Percentiles rank a stretch among this genome's conserved stretches.
Evolutionary conservation across 2,888 invertebrate genomes (phyloP).

Genomic region (Melanophora roralis): DNA sequence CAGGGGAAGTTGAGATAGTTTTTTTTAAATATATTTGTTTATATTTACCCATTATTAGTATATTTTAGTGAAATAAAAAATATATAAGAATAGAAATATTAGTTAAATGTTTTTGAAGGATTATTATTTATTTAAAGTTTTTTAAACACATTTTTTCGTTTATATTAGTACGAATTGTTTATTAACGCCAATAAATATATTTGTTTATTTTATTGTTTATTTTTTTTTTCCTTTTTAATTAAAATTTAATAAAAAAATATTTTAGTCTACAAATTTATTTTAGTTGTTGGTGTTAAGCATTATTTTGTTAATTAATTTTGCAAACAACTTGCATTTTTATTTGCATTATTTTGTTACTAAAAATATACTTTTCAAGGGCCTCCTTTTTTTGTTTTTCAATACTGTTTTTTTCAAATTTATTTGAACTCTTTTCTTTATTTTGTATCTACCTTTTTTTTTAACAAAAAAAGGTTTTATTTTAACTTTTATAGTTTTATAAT

Average conservation of each 20-base stretch:
- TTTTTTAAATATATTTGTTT: background rate
- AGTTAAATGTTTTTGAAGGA: constrained; percentile 19
- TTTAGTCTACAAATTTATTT: background rate
- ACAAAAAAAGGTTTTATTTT: background rate
- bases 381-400: background rate
- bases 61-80: constrained; percentile 20
- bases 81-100: constrained; percentile 7
- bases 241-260: too few relatives aligned
- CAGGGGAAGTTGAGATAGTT: background rate
- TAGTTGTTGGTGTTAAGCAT: background rate
- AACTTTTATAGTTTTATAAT: background rate
- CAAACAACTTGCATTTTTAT: constrained; percentile 1
- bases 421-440: background rate
- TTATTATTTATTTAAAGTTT: constrained; percentile 22
- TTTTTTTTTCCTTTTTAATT: too few relatives aligned
- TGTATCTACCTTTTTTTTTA: constrained; percentile 14
- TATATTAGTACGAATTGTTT: background rate
- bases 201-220: background rate
- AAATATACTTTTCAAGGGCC: constrained; percentile 58
- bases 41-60: constrained; percentile 51
- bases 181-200: background rate
- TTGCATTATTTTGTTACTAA: constrained; percentile 47
- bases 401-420: constrained; percentile 22
- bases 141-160: constrained; percentile 22
- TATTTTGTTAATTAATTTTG: background rate